phyloP scores from a whole-genome alignment of 2,113 vertebrate species.

The Crotalus tigris region DNA sequence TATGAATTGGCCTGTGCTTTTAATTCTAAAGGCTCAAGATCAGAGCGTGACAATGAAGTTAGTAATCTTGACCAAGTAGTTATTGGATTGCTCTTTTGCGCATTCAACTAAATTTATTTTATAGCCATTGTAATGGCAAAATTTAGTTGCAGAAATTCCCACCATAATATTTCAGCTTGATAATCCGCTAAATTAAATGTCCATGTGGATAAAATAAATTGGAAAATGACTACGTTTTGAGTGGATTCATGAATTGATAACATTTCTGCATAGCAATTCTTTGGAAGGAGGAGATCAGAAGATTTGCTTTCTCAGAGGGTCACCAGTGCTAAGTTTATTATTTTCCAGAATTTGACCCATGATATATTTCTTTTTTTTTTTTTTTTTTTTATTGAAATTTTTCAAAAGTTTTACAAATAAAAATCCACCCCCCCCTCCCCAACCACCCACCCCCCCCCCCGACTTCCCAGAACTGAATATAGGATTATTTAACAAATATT shows the following conservation, averaged over 20 bases:
- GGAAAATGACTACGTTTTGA: conserved; percentile 42
- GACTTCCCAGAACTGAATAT: too few relatives aligned
- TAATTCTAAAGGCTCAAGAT: not conserved
- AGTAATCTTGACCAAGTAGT: not conserved
- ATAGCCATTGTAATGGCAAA: not conserved
- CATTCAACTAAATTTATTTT: not conserved
- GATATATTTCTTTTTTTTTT: not conserved
- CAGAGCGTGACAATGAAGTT: not conserved
- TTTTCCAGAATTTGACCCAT: not conserved
- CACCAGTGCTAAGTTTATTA: not conserved
- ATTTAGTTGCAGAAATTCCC: not conserved
- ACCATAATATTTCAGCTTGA: not conserved
- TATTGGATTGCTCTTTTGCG: not conserved
- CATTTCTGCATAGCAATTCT: conserved; percentile 11
- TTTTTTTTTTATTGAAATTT: too few relatives aligned
- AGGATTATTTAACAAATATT: too few relatives aligned
- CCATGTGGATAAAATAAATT: not conserved
- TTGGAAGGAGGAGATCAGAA: conserved; percentile 57
- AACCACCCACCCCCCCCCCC: too few relatives aligned
- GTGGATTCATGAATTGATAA: conserved; percentile 58
- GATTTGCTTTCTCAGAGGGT: not conserved
- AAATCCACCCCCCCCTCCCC: too few relatives aligned
- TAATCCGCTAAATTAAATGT: not conserved
- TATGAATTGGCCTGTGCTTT: not conserved
- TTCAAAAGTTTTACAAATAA: too few relatives aligned